These are phyloP conservation scores for Hyperoplus immaculatus DNA, from an alignment of 2,797 vertebrate species.

Conservation along the genomic window DNA sequence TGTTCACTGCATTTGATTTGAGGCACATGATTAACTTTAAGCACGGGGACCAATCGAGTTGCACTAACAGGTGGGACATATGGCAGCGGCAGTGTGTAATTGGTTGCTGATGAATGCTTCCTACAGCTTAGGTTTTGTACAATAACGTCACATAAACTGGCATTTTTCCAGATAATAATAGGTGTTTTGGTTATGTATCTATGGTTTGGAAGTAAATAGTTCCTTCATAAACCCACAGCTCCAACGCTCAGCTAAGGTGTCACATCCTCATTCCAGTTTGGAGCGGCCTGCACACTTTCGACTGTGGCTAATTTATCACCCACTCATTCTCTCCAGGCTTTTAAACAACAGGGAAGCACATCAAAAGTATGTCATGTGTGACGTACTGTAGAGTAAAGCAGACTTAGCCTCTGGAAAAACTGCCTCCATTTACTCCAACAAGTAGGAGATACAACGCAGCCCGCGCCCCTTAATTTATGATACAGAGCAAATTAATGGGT, in stretches of 20 bases:
- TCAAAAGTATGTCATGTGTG: conserved; percentile 58
- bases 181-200: neutral
- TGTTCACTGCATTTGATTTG: conserved; percentile 25
- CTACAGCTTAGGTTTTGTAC: conserved; percentile 10
- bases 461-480: conserved; percentile 70
- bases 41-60: conserved; percentile 15
- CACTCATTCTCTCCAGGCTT: conserved; percentile 63
- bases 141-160: neutral
- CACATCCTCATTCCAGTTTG: conserved; percentile 34
- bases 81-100: neutral
- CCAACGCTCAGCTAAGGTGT: conserved; percentile 19
- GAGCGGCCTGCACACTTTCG: conserved; percentile 14
- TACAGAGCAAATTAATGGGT: conserved; percentile 71
- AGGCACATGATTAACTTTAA: conserved; percentile 41
- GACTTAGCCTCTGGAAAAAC: conserved; percentile 60
- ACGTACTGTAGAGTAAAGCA: conserved; percentile 56
- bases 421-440: conserved; percentile 49
- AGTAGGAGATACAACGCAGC: conserved; percentile 60
- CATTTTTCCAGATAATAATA: conserved; percentile 3
- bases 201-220: neutral
- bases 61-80: conserved; percentile 42
- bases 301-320: conserved; percentile 63
- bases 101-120: conserved; percentile 31
- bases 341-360: conserved; percentile 54
- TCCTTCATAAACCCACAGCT: conserved; percentile 14